phyloP scores from a whole-genome alignment of 1,140 invertebrate species.

The Micrasema longulum region DNA sequence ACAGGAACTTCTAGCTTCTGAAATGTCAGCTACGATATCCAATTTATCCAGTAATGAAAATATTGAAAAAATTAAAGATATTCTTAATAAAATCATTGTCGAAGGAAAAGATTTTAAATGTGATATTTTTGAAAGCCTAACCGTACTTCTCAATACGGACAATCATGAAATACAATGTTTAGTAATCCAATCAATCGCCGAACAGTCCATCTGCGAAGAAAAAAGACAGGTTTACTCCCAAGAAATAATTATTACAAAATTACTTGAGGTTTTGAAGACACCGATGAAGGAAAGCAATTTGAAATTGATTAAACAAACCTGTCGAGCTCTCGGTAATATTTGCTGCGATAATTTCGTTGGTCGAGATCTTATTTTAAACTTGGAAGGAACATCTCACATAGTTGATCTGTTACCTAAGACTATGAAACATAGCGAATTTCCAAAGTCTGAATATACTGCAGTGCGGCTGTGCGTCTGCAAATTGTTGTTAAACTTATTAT shows the following conservation, averaged over 20 bases:
- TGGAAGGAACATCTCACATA: slow-evolving; percentile 71
- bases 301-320: slow-evolving; percentile 76
- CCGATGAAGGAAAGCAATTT: slow-evolving; percentile 62
- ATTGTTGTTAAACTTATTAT: slow-evolving; percentile 83
- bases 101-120: slow-evolving; percentile 60
- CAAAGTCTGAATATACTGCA: slow-evolving; percentile 33
- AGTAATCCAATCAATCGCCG: slow-evolving; percentile 75
- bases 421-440: slow-evolving; percentile 46
- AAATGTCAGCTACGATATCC: slow-evolving; percentile 23
- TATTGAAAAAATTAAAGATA: slow-evolving; percentile 36
- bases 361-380: slow-evolving; percentile 72
- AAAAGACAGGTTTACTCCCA: slow-evolving; percentile 76
- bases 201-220: slow-evolving; percentile 76
- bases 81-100: slow-evolving; percentile 56
- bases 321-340: slow-evolving; percentile 87
- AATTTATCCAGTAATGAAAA: slow-evolving; percentile 9
- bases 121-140: slow-evolving; percentile 62
- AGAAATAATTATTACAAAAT: slow-evolving; percentile 69
- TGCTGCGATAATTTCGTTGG: slow-evolving; percentile 87
- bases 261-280: slow-evolving; percentile 68
- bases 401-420: slow-evolving; percentile 62
- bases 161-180: slow-evolving; percentile 60
- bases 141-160: slow-evolving; percentile 58
- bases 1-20: background rate
- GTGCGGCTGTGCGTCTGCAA: slow-evolving; percentile 64